Evolutionary conservation across 2,888 invertebrate species (phyloP), one percentile per base, ranked within the genome.

Genomic region (Orchesella flavescens): DNA sequence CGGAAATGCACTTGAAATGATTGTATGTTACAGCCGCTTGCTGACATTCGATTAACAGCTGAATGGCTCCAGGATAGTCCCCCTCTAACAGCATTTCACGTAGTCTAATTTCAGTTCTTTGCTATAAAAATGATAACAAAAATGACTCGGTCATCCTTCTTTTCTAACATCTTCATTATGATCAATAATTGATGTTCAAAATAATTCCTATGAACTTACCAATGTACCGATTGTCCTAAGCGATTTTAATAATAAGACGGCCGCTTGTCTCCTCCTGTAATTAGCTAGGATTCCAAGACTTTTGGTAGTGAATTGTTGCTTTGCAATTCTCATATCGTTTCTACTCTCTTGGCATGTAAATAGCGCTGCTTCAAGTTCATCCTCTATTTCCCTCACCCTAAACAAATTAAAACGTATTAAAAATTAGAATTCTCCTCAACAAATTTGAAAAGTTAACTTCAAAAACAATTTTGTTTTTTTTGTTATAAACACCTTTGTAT

Each of bases 1-100:
- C 96, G 61, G 96, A 94, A 59, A 98, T 96, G 89, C 98, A 97
- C n/a, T 93, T 93, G 89, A 95, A 98, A 89, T 98, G 96, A 89
- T 94, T 94, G 89, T 96, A 96, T 57, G 93, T 94, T 0, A 93
- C 92, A 0, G 97, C 97, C 0, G 95, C 96, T 89, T 94, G 94
- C 89, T 95, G 95, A 89, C 97, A 97, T 90, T 95, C 96, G 46
- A 97, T 91, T 76, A 98, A 93, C 34, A 98, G 91, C n/a, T 95
- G 94, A 82, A 98, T 97, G 0, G 97, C 97, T 65, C 94, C 95
- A 19, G 95, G 94, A 90, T 95, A 98, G 89, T 97, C 95, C 88
- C 94, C 95, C 89, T 94, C 95, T 77, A 92, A 91, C n/a, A 98
- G 89, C 83, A 97, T 91, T 87, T 95, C 94, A 66, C 96, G 94